phyloP scores from a whole-genome alignment of 2,113 vertebrate genomes.

The Scatophagus argus region DNA sequence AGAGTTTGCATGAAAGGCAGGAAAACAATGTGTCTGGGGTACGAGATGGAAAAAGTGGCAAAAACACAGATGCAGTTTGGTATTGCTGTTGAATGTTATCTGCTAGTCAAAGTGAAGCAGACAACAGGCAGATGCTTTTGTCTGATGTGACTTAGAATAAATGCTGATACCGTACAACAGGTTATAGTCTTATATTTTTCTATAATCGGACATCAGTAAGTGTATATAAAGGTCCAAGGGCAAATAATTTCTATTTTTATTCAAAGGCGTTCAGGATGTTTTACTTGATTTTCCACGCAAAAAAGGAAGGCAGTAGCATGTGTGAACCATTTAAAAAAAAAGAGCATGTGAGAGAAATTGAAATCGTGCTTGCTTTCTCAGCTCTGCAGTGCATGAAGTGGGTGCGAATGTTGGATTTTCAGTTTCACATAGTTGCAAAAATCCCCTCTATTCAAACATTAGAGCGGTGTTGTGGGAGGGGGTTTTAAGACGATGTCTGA shows the following conservation, averaged over 20 bases:
- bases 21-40: background rate
- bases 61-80: background rate
- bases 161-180: background rate
- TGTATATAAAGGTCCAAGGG: background rate
- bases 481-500: background rate
- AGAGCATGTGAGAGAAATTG: background rate
- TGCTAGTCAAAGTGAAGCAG: background rate
- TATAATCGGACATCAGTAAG: background rate
- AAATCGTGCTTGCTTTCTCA: background rate
- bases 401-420: background rate
- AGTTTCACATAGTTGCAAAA: background rate
- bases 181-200: background rate
- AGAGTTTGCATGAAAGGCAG: background rate
- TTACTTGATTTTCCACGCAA: background rate
- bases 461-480: background rate
- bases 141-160: background rate
- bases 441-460: background rate
- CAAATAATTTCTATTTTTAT: too few relatives aligned
- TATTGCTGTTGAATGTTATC: conserved; percentile 10
- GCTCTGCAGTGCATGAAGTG: background rate
- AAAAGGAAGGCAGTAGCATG: background rate
- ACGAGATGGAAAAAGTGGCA: background rate
- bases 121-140: background rate
- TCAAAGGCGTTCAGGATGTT: background rate
- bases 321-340: background rate